A percentile compares a stretch with the other conserved stretches of the same genome.
phyloP scores from a whole-genome alignment of 2,797 vertebrate species.

The Sebastes nivosus region DNA sequence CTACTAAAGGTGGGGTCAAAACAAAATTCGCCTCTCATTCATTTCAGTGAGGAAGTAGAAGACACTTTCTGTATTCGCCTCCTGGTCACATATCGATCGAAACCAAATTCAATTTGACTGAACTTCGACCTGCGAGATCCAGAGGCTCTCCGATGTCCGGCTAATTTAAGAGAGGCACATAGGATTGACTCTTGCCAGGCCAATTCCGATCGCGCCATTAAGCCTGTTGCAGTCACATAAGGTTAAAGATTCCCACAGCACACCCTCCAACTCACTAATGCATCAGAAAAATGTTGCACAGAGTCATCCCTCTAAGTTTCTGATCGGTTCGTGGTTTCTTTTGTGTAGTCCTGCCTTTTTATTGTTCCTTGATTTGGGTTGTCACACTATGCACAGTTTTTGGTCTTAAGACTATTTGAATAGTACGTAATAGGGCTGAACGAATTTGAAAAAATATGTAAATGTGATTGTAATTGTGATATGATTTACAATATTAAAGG shows the following conservation, averaged over 20 bases:
- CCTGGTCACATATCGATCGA: slow-evolving; percentile 12
- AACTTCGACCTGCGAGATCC: slow-evolving; percentile 21
- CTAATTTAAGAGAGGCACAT: slow-evolving; percentile 20
- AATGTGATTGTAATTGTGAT: too few species aligned
- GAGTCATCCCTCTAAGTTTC: background rate
- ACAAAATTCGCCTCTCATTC: background rate
- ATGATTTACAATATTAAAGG: too few species aligned
- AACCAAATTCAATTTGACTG: slow-evolving; percentile 29
- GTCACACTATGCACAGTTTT: background rate
- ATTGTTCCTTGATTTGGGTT: background rate
- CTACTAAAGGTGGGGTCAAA: background rate
- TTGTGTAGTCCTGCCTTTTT: background rate
- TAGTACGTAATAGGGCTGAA: background rate
- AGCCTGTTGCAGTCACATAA: background rate
- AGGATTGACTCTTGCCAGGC: slow-evolving; percentile 10
- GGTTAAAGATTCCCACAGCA: background rate
- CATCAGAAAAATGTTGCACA: background rate
- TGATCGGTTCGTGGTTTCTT: background rate
- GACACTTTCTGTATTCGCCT: background rate
- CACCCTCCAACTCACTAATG: background rate
- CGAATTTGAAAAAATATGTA: too few species aligned
- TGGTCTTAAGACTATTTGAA: background rate
- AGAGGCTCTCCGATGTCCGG: background rate
- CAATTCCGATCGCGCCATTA: slow-evolving; percentile 14
- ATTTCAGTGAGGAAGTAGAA: background rate